Evolutionary conservation across 1,140 invertebrate species (phyloP).

Genomic region (Drosophila dunni): DNA sequence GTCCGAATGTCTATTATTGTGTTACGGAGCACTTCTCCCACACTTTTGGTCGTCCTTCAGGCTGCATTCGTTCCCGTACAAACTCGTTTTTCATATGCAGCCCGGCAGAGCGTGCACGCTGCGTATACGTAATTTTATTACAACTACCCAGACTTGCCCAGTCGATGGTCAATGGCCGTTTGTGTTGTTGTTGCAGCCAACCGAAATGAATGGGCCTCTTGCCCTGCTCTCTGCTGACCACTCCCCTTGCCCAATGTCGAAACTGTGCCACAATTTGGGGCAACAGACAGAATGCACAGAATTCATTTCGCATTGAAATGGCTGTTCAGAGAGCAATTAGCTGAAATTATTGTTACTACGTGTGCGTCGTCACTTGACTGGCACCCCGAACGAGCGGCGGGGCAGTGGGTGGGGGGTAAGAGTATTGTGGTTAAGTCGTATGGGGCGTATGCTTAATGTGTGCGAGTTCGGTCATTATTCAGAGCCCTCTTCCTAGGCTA

Average conservation of each 20-base stretch:
- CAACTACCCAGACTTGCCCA: constrained; percentile 45
- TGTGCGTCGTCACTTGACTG: constrained; percentile 75
- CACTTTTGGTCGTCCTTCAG: background rate
- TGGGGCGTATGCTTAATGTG: constrained; percentile 70
- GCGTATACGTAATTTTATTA: constrained; percentile 82
- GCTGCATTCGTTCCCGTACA: background rate
- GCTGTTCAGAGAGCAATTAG: constrained; percentile 82
- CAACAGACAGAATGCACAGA: constrained; percentile 50
- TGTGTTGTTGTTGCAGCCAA: constrained; percentile 17
- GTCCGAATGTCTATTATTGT: constrained; percentile 39
- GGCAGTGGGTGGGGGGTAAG: background rate
- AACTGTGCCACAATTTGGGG: constrained; percentile 10
- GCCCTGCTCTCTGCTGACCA: constrained; percentile 12
- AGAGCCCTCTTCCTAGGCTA: constrained; percentile 17
- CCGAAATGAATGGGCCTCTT: constrained; percentile 58
- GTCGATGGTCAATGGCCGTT: constrained; percentile 26
- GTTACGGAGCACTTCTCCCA: constrained; percentile 12
- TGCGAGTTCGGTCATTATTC: constrained; percentile 60
- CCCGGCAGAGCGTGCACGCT: constrained; percentile 42
- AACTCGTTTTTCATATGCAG: constrained; percentile 77
- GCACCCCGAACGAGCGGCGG: background rate
- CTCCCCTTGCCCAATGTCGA: background rate
- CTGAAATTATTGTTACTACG: constrained; percentile 82
- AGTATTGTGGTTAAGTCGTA: constrained; percentile 9
- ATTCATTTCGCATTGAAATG: constrained; percentile 82